Conservation (phyloP, 2,797 vertebrate species). For the Sitta carolinensis region DNA sequence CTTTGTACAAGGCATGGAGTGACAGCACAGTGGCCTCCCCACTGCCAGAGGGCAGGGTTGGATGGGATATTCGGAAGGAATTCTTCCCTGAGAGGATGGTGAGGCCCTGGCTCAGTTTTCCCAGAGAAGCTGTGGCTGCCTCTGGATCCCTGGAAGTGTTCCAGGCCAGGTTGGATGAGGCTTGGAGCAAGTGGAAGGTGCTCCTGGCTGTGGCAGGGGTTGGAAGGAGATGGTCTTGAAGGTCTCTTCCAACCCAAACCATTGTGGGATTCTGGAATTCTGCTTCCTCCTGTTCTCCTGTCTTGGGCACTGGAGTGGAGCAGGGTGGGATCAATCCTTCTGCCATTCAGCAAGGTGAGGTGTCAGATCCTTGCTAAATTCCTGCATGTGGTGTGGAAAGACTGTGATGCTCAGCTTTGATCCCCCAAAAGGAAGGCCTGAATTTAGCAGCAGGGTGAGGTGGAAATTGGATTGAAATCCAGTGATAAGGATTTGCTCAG, state of each 20-base stretch:
- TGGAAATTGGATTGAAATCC: background rate
- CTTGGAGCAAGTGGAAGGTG: background rate
- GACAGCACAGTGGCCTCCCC: background rate
- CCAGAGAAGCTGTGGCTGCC: background rate
- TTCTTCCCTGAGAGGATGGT: fast-evolving
- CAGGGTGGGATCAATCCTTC: background rate
- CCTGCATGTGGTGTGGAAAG: background rate
- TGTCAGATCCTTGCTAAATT: background rate
- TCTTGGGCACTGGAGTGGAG: background rate
- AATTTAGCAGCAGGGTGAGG: fast-evolving
- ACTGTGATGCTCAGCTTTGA: background rate
- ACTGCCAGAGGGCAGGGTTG: background rate
- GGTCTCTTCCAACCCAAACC: background rate
- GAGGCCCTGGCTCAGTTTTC: background rate
- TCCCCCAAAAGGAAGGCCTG: background rate
- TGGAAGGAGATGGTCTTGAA: background rate
- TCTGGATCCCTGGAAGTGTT: background rate
- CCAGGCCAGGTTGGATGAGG: background rate
- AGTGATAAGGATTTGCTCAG: background rate
- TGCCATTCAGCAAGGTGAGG: background rate
- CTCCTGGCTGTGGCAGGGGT: background rate
- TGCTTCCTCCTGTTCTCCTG: fast-evolving
- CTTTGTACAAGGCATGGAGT: background rate
- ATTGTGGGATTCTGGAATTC: background rate
- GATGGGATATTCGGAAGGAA: background rate